Evolutionary conservation across 2,888 invertebrate species (phyloP).

Genomic region (Cephonodes hylas): DNA sequence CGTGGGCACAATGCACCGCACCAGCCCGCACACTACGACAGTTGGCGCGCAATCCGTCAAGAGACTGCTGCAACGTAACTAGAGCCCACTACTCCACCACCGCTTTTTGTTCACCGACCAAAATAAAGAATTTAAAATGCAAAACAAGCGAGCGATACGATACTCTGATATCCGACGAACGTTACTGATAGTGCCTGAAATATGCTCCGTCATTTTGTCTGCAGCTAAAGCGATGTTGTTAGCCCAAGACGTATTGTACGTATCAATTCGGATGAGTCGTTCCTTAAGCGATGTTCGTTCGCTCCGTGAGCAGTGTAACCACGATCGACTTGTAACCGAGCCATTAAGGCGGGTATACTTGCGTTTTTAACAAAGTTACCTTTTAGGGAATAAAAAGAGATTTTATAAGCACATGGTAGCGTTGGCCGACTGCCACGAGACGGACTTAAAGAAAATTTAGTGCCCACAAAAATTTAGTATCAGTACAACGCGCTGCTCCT

Average conservation of each 20-base stretch:
- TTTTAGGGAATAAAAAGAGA: slow-evolving; percentile 45
- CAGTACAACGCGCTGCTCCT: slow-evolving; percentile 35
- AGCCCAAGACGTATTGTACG: slow-evolving; percentile 46
- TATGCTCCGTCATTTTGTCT: slow-evolving; percentile 52
- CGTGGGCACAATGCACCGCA: slow-evolving; percentile 20
- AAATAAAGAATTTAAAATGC: slow-evolving; percentile 37
- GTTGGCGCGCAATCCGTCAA: slow-evolving; percentile 49
- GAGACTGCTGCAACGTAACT: slow-evolving; percentile 31
- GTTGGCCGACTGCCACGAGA: slow-evolving; percentile 65
- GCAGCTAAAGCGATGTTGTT: slow-evolving; percentile 47
- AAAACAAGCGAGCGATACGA: slow-evolving; percentile 42
- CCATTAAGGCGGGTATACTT: too few species aligned
- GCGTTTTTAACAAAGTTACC: slow-evolving; percentile 19
- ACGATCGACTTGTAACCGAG: slow-evolving; percentile 29
- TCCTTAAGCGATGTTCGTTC: slow-evolving; percentile 34
- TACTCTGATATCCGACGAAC: slow-evolving; percentile 40
- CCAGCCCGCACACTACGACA: slow-evolving; percentile 30
- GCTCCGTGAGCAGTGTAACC: slow-evolving; percentile 5
- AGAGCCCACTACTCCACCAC: slow-evolving; percentile 27
- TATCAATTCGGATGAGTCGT: slow-evolving; percentile 42
- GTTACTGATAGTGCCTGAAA: slow-evolving; percentile 51
- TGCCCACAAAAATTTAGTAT: slow-evolving; percentile 61
- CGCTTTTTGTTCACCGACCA: slow-evolving; percentile 36
- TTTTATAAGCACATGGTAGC: slow-evolving; percentile 53
- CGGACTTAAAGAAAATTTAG: slow-evolving; percentile 69